Evolutionary conservation across 2,888 invertebrate genomes (phyloP), one percentile per base, ranked within the genome.

Genomic region (Erebia ligea): DNA sequence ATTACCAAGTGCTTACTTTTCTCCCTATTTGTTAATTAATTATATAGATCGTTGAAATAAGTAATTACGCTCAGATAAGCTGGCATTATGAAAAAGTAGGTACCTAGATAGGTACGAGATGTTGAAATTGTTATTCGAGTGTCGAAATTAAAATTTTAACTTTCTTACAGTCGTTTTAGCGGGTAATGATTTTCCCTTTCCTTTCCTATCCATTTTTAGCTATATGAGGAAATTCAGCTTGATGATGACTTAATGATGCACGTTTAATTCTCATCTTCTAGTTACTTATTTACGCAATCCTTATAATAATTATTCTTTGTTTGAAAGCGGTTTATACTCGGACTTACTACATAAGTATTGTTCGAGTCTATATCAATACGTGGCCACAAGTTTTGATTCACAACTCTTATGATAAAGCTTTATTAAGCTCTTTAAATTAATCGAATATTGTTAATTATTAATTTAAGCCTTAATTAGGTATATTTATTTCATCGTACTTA

Each of bases 331-430:
- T 78, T 80, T 82, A 87, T 58, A 67, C 25, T 42, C 62, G 45
- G 21, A 62, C 21, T 48, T 62, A 62, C 19, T 48, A 62, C 21
- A 15, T 62, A 62, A 21, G 21, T 90, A 89, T 85, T 84, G 78
- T 84, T 86, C 82, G 86, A 85, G 82, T 87, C 86, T 90, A 89
- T 73, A 86, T 80, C 80, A 78, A 87, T 90, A 89, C 84, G 86
- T 92, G 92, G 92, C 92, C 91, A 90, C 91, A 90, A 86, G 91
- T 92, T 62, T 92, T 90, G 91, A 90, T 92, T 92, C 92, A 93
- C 93, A 93, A 92, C 92, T 88, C 93, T 91, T 86, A 85, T 88
- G 86, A 92, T 93, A 93, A 93, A 93, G 93, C 92, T 92, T 92
- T 82, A 84, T 89, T 86, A 93, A 93, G 93, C 93, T 93, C 93